phyloP scores from a whole-genome alignment of 2,113 vertebrate species.

The Sphaerodactylus townsendi region DNA sequence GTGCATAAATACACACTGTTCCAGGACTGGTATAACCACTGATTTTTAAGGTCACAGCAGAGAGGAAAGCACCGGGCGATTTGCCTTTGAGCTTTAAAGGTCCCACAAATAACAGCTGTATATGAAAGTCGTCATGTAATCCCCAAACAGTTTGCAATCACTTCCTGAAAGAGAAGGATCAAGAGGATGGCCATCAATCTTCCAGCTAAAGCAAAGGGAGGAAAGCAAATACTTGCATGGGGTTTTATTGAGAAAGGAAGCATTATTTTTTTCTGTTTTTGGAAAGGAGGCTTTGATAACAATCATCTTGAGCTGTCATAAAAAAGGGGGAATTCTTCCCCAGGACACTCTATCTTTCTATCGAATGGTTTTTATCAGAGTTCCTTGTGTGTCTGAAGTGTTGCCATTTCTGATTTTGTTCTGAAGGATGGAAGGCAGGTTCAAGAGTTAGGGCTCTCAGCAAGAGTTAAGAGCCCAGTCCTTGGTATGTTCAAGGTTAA shows the following conservation, averaged over 20 bases:
- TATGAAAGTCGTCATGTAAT: background rate
- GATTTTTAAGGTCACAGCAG: background rate
- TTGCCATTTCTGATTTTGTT: conserved; percentile 1
- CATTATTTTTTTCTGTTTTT: conserved; percentile 1
- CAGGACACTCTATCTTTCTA: conserved; percentile 24
- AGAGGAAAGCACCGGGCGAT: background rate
- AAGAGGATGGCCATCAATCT: conserved; percentile 22
- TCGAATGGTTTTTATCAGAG: conserved; percentile 2
- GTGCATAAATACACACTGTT: background rate
- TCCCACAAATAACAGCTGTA: background rate
- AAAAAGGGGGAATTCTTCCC: background rate
- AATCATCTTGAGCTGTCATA: conserved; percentile 37
- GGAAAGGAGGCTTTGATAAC: conserved; percentile 29
- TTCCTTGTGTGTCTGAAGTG: conserved; percentile 10
- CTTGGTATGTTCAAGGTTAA: background rate
- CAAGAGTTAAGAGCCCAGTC: background rate
- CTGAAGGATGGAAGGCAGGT: background rate
- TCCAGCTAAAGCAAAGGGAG: background rate
- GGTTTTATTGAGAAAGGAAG: conserved; percentile 47
- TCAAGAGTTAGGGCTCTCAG: background rate
- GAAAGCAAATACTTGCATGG: conserved; percentile 46
- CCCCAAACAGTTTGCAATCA: rapidly evolving
- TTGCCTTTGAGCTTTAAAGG: background rate
- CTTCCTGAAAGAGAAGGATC: conserved; percentile 9
- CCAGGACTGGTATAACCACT: background rate